These are phyloP conservation scores for Tragelaphus buxtoni DNA, from an alignment of 2,113 vertebrate species.

Conservation along the genomic window DNA sequence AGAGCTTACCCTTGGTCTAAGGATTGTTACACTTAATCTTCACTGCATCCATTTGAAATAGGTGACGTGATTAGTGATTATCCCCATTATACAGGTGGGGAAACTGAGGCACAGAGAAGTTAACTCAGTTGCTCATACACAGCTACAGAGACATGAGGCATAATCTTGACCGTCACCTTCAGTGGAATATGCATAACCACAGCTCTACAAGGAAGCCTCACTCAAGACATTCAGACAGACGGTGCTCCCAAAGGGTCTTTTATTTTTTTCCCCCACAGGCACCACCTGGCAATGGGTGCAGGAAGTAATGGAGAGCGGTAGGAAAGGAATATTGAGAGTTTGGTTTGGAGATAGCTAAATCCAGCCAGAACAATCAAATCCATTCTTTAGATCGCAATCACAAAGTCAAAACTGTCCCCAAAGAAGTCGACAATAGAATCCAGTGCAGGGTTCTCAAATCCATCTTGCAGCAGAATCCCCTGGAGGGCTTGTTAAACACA, in stretches of 20 bases:
- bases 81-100: not conserved
- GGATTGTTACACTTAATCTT: not conserved
- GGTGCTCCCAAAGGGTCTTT: not conserved
- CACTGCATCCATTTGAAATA: not conserved
- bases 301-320: not conserved
- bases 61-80: not conserved
- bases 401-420: not conserved
- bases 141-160: not conserved
- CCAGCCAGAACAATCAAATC: not conserved
- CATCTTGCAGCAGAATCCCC: not conserved
- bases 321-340: not conserved
- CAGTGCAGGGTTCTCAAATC: not conserved
- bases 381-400: not conserved
- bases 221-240: accelerated
- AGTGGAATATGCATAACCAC: not conserved
- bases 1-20: not conserved
- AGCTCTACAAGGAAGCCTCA: not conserved
- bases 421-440: not conserved
- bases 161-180: not conserved
- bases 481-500: too few relatives aligned
- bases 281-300: not conserved
- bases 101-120: not conserved
- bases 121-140: not conserved
- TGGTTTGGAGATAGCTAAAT: not conserved
- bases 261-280: not conserved